These are phyloP conservation scores for Chymomyza fuscimana DNA, from an alignment of 2,888 invertebrate genomes.

Conservation along the genomic window DNA sequence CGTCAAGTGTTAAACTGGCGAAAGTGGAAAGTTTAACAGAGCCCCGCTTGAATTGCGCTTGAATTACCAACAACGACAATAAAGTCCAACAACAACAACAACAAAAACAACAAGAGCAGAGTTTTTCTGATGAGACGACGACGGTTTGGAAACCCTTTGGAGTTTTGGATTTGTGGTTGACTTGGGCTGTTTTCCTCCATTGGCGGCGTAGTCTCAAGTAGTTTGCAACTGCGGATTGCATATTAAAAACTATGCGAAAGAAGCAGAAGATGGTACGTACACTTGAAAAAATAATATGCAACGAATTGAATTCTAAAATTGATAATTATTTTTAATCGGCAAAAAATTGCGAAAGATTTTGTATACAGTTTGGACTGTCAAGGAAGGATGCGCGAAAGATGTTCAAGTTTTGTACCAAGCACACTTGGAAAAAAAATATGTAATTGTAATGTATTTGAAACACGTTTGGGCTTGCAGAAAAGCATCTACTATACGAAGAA, in stretches of 20 bases:
- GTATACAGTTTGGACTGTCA: too few relatives aligned
- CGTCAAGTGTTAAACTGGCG: conserved; percentile 1
- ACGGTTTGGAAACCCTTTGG: neutral
- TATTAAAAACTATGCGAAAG: conserved; percentile 13
- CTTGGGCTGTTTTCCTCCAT: neutral
- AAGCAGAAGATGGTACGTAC: neutral
- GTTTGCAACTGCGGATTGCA: conserved; percentile 24
- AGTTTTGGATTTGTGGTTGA: neutral
- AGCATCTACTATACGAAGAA: too few relatives aligned
- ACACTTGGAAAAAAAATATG: too few relatives aligned
- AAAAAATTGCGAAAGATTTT: too few relatives aligned
- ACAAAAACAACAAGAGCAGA: neutral
- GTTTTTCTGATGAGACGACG: neutral
- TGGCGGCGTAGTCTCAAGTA: neutral
- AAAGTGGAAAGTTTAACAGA: conserved; percentile 6
- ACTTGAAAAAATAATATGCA: too few relatives aligned
- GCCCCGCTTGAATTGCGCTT: neutral
- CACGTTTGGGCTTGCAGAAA: too few relatives aligned
- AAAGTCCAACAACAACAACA: neutral
- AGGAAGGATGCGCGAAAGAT: too few relatives aligned
- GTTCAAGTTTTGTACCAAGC: too few relatives aligned
- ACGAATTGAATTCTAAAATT: too few relatives aligned
- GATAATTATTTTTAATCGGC: too few relatives aligned
- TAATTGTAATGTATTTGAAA: too few relatives aligned
- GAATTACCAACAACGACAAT: neutral